A percentile compares a stretch with the other conserved stretches of the same genome.
These are phyloP conservation scores for Hipparchia semele DNA, from an alignment of 2,888 invertebrate genomes.

Conservation along the genomic window DNA sequence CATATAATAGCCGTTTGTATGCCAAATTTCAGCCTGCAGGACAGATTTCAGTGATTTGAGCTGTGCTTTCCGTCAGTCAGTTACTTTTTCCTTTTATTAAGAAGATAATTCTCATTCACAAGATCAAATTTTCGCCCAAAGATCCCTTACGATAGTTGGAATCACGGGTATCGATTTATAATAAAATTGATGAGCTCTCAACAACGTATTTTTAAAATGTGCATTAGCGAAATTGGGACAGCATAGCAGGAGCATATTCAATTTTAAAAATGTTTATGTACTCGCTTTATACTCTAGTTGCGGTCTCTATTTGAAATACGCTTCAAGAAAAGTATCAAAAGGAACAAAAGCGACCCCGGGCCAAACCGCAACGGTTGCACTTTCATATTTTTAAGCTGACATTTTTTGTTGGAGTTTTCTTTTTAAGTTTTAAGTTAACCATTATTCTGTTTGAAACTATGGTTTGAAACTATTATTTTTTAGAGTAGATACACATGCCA, in stretches of 20 bases:
- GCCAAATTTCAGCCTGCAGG: too few species aligned
- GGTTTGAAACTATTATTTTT: too few species aligned
- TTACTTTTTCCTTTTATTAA: too few species aligned
- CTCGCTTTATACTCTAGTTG: background rate
- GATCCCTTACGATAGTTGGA: too few species aligned
- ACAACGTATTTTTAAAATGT: background rate
- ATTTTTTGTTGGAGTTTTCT: background rate
- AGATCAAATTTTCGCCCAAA: too few species aligned
- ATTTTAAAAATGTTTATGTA: background rate
- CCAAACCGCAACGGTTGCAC: slow-evolving; percentile 5
- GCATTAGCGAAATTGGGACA: background rate
- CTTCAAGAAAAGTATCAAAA: slow-evolving; percentile 9
- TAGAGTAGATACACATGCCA: too few species aligned
- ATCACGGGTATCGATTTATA: too few species aligned
- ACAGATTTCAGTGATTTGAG: too few species aligned
- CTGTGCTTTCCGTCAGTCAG: too few species aligned
- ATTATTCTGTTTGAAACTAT: background rate
- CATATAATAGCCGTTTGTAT: too few species aligned
- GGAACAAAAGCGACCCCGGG: slow-evolving; percentile 13
- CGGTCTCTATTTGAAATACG: slow-evolving; percentile 4
- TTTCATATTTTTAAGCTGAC: slow-evolving; percentile 13
- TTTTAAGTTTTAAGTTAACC: slow-evolving; percentile 6
- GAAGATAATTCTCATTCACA: too few species aligned
- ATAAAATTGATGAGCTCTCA: too few species aligned
- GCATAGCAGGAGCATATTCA: background rate